Base-by-base conservation (phyloP, 2,888 invertebrate genomes). In the Cabera pusaria region DNA sequence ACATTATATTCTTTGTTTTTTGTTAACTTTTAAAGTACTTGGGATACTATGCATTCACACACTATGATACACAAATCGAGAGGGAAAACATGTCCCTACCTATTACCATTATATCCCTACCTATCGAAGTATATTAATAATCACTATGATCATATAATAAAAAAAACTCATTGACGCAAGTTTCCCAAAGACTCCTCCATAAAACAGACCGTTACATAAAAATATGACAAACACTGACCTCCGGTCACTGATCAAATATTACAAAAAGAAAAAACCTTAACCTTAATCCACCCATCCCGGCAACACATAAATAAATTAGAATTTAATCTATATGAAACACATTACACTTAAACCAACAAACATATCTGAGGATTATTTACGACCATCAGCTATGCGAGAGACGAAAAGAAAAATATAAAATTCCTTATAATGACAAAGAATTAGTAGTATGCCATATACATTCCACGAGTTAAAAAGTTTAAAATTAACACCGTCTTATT, bases 401-500 rank as follows among this genome's bases (percentile, higher is more conserved):
- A 54, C 58, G 60, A 61, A 63, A 61, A 32, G 29, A 27, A 44
- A 42, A 44, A 49, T 62, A 70, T 72, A 72, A 80, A 73, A 72
- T 68, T 57, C 65, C 68, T 68, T 74, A 76, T 80, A 81, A 80
- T 76, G 78, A 82, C 75, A 75, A 77, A 75, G 77, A 83, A 82
- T 83, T 81, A 80, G 80, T 77, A 31, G 59, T 64, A 62, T 64
- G 57, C 58, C 52, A 60, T 64, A 60, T 64, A 67, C 49, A 70
- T 67, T 66, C 60, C 44, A 61, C 57, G 66, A 69, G 72, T 82
- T 84, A 82, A 42, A 42, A 42, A 36, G 41, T 42, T 35, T 42
- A 42, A 87, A 86, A 86, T 87, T 86, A 87, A 86, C 87, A 71
- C 83, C 72, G 71, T 64, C 75, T 82, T 77, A 83, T 86, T 85